Percentiles rank a stretch among this genome's conserved stretches.
Conservation (phyloP, 2,888 invertebrate species). For the Mamestra brassicae region DNA sequence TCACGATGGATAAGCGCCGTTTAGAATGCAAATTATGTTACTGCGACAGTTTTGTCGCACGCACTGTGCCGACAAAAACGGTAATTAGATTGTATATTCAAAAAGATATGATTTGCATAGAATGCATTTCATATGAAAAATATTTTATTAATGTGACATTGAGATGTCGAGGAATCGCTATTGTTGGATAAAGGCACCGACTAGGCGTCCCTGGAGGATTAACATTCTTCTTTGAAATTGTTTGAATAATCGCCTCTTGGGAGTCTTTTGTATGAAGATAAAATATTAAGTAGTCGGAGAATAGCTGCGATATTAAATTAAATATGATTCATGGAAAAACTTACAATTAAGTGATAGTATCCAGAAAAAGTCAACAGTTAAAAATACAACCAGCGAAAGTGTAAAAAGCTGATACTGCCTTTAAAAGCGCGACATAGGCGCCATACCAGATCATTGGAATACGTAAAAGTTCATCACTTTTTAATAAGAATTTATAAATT, state of each 20-base stretch:
- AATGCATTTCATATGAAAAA: conserved; percentile 52
- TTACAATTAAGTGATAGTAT: background rate
- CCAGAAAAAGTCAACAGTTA: background rate
- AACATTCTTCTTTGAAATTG: conserved; percentile 20
- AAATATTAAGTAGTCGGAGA: background rate
- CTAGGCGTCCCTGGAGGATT: conserved; percentile 21
- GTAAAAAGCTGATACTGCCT: background rate
- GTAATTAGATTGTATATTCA: conserved; percentile 55
- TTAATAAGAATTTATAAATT: too few species aligned
- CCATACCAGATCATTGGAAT: background rate
- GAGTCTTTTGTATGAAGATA: conserved; percentile 11
- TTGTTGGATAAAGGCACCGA: conserved; percentile 35
- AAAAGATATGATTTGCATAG: conserved; percentile 47
- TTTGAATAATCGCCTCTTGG: conserved; percentile 13
- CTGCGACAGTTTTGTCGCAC: conserved; percentile 60
- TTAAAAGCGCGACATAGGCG: background rate
- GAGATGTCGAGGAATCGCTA: conserved; percentile 34
- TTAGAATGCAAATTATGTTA: conserved; percentile 67
- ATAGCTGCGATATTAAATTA: background rate
- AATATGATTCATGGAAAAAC: background rate
- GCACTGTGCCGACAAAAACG: conserved; percentile 58
- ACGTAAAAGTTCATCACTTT: background rate
- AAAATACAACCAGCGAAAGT: background rate
- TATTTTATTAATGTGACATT: conserved; percentile 40
- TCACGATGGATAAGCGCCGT: conserved; percentile 68